These are phyloP conservation scores for Julus scanicus DNA, from an alignment of 2,888 invertebrate species.

Conservation along the genomic window DNA sequence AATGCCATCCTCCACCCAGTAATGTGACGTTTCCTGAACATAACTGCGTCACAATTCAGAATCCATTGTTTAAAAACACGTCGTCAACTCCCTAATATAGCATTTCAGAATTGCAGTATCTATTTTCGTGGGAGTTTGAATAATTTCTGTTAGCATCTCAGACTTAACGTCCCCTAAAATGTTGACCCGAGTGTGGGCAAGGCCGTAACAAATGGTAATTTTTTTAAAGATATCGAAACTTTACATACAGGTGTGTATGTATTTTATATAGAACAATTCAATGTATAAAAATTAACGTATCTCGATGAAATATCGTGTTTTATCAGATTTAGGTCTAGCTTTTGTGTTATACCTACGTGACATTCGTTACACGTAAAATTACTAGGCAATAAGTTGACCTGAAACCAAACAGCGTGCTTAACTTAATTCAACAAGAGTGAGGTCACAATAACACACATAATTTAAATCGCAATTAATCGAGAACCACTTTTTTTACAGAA, in stretches of 20 bases:
- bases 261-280: background rate
- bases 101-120: background rate
- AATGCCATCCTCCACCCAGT: background rate
- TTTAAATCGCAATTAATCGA: background rate
- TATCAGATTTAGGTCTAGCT: background rate
- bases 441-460: background rate
- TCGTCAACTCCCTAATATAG: constrained; percentile 2
- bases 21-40: background rate
- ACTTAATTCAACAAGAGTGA: background rate
- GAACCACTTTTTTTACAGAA: background rate
- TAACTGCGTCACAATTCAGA: background rate
- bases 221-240: background rate
- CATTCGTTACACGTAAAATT: background rate
- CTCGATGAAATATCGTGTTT: background rate
- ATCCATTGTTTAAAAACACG: background rate
- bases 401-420: background rate
- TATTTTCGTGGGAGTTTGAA: background rate
- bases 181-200: background rate
- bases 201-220: background rate
- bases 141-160: constrained; percentile 9
- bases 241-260: background rate
- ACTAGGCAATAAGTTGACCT: constrained; percentile 7
- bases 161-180: background rate
- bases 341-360: background rate
- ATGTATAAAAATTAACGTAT: background rate